Evolutionary conservation across 2,113 vertebrate genomes (phyloP).

Genomic region (Raphicerus campestris): DNA sequence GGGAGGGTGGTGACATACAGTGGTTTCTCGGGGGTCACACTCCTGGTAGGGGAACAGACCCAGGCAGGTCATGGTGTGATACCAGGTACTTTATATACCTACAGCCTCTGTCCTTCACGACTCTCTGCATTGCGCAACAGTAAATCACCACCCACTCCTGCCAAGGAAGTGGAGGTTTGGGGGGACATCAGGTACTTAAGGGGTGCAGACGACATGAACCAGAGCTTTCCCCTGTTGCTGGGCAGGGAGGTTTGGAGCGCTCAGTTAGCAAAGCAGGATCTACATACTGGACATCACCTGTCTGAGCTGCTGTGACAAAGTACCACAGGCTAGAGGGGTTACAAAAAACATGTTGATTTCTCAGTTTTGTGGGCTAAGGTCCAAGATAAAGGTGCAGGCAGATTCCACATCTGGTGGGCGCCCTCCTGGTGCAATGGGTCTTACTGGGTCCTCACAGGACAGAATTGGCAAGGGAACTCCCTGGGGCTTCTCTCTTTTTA

Average conservation of each 20-base stretch:
- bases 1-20: background rate
- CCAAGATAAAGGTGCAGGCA: background rate
- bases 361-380: background rate
- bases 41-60: rapidly evolving
- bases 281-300: background rate
- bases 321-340: background rate
- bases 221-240: background rate
- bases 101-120: background rate
- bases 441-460: background rate
- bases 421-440: background rate
- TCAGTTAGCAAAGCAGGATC: background rate
- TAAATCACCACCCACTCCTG: background rate
- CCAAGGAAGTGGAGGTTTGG: background rate
- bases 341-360: background rate
- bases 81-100: background rate
- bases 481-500: background rate
- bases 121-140: too few species aligned
- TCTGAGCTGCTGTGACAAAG: background rate
- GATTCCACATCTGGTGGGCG: background rate
- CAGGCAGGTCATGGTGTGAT: background rate
- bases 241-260: background rate
- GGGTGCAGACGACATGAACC: background rate
- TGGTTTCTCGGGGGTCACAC: background rate
- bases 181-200: background rate
- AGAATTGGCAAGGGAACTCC: background rate